Conservation (phyloP, 2,113 vertebrate genomes). For the Psophia crepitans region DNA sequence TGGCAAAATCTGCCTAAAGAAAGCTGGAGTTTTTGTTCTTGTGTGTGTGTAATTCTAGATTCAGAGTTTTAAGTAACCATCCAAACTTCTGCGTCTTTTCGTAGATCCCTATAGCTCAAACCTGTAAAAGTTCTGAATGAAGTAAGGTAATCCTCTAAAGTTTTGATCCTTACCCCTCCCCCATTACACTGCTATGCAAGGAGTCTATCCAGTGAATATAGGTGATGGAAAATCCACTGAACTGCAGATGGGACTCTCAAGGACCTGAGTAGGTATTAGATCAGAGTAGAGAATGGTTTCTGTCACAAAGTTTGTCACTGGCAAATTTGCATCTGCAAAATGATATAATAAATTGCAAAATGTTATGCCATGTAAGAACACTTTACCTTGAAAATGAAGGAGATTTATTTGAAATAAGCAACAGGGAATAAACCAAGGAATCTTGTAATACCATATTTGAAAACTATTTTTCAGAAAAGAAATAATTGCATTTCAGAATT, state of each 20-base stretch:
- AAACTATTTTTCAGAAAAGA: background rate
- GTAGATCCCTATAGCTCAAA: background rate
- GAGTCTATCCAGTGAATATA: background rate
- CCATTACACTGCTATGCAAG: background rate
- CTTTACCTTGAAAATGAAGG: background rate
- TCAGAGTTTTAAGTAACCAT: background rate
- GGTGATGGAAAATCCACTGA: background rate
- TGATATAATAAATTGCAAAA: background rate
- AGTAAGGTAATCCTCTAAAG: background rate
- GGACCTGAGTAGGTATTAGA: background rate
- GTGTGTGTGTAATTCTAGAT: background rate
- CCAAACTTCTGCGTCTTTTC: background rate
- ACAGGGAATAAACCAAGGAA: background rate
- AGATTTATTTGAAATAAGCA: background rate
- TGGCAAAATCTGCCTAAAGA: background rate
- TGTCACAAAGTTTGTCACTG: background rate
- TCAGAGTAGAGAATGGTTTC: background rate
- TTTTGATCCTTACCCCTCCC: background rate
- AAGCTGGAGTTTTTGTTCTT: background rate
- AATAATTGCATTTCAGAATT: conserved; percentile 12
- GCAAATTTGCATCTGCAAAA: background rate
- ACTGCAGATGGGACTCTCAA: background rate
- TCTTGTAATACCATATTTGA: background rate
- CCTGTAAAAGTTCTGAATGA: background rate
- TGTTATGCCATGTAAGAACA: background rate